These are phyloP conservation scores for Drosophila mayaguana DNA, from an alignment of 2,888 invertebrate genomes.

Conservation along the genomic window DNA sequence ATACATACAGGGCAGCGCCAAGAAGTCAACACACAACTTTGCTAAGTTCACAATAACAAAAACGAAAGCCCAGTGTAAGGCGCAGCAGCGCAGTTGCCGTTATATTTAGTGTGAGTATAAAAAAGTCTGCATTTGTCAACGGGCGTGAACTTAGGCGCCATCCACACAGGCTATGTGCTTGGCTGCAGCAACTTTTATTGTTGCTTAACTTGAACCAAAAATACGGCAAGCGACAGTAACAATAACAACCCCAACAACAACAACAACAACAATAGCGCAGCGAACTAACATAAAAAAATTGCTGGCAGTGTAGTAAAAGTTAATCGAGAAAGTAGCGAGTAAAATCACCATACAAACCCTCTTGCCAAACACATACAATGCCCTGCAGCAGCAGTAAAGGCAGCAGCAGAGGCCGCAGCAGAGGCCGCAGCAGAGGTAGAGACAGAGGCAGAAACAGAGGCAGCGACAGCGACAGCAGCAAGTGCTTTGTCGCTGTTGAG, in stretches of 20 bases:
- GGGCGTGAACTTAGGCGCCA: slow-evolving; percentile 33
- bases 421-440: background rate
- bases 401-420: background rate
- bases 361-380: slow-evolving; percentile 19
- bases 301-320: slow-evolving; percentile 38
- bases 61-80: background rate
- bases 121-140: slow-evolving; percentile 20
- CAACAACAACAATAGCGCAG: slow-evolving; percentile 10
- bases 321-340: slow-evolving; percentile 59
- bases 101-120: slow-evolving; percentile 48
- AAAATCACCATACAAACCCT: slow-evolving; percentile 35
- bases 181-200: background rate
- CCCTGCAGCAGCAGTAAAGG: slow-evolving; percentile 35
- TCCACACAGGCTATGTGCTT: background rate
- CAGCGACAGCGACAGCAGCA: slow-evolving; percentile 55
- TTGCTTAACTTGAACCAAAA: background rate
- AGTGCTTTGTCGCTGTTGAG: slow-evolving; percentile 67
- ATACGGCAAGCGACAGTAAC: slow-evolving; percentile 1
- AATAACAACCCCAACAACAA: slow-evolving; percentile 8
- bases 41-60: background rate
- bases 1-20: slow-evolving; percentile 8
- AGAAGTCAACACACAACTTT: slow-evolving; percentile 13
- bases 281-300: slow-evolving; percentile 20
- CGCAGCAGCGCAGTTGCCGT: background rate
- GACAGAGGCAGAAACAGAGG: background rate